Conservation (phyloP, 2,888 invertebrate species). For the Dasysyrphus albostriatus region DNA sequence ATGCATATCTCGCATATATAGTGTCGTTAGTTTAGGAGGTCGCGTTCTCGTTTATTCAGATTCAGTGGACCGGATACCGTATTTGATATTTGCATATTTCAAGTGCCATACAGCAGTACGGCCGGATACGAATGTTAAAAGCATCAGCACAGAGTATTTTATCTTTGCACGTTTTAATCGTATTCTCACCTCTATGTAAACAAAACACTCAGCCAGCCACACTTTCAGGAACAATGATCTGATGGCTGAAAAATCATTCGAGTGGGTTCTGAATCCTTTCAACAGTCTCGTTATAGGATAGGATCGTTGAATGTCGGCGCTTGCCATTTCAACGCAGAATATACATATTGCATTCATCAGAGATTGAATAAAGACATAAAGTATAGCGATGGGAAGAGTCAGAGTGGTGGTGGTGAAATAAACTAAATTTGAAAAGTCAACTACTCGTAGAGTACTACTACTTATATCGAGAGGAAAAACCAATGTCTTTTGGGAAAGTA, state of each 20-base stretch:
- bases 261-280: conserved; percentile 9
- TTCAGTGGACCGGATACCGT: conserved; percentile 1
- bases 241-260: conserved; percentile 13
- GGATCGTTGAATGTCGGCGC: neutral
- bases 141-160: conserved; percentile 38
- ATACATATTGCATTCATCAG: conserved; percentile 49
- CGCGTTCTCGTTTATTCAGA: neutral
- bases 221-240: conserved; percentile 46
- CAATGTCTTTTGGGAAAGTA: neutral
- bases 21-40: neutral
- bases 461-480: neutral
- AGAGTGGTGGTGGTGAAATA: neutral
- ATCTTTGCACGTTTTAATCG: conserved; percentile 60
- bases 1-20: conserved; percentile 1
- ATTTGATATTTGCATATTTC: conserved; percentile 73
- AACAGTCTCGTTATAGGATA: neutral
- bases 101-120: conserved; percentile 30
- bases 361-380: conserved; percentile 12
- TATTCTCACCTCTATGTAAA: conserved; percentile 70
- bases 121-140: neutral
- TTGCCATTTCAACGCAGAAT: conserved; percentile 42
- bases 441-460: too few species aligned
- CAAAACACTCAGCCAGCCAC: conserved; percentile 26
- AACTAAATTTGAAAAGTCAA: conserved; percentile 57
- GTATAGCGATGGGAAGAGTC: neutral